Evolutionary conservation across 2,888 invertebrate species (phyloP).

Genomic region (Cantharis rufa): DNA sequence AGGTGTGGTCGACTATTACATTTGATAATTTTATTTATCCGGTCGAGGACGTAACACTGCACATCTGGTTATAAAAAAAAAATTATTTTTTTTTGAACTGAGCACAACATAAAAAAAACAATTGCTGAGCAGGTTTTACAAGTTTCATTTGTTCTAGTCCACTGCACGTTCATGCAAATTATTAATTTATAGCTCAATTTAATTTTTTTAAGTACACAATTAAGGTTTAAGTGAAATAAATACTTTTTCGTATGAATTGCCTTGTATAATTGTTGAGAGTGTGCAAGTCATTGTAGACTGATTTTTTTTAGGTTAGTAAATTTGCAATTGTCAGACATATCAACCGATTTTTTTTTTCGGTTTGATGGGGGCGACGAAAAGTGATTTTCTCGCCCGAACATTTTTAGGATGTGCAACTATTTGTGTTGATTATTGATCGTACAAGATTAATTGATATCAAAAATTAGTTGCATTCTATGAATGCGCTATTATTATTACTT

Average conservation of each 20-base stretch:
- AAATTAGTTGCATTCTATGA: slow-evolving; percentile 36
- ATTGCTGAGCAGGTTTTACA: neutral
- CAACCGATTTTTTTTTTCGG: neutral
- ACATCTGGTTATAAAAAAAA: too few relatives aligned
- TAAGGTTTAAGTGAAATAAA: neutral
- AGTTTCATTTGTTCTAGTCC: neutral
- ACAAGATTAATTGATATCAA: neutral
- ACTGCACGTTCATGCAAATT: neutral
- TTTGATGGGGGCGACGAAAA: neutral
- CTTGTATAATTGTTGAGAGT: neutral
- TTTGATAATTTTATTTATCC: neutral
- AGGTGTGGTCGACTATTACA: neutral
- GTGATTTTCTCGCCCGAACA: neutral
- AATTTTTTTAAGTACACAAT: neutral
- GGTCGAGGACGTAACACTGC: too few relatives aligned
- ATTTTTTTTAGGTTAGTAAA: neutral
- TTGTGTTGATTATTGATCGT: neutral
- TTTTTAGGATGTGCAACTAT: neutral
- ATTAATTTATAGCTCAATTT: neutral
- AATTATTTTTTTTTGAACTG: too few relatives aligned
- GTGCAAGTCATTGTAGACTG: neutral
- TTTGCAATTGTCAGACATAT: neutral
- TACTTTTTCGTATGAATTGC: neutral
- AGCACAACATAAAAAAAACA: too few relatives aligned
- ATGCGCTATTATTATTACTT: slow-evolving; percentile 26